Base-by-base conservation (phyloP, 2,113 vertebrate genomes). In the Struthidea cinerea region DNA sequence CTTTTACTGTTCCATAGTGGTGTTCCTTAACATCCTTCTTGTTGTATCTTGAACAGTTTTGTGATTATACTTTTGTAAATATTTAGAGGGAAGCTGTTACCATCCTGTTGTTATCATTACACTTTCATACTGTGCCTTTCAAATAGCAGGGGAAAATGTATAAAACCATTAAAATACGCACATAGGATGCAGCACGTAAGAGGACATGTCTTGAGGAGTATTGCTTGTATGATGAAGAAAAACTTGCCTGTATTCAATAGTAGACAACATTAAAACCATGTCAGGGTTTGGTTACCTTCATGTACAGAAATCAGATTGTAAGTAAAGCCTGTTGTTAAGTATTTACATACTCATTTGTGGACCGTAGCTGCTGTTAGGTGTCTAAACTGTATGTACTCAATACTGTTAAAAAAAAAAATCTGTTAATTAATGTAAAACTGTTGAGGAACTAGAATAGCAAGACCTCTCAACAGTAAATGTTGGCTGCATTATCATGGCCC, bases 181-280 rank as follows among this genome's bases (percentile, higher is more conserved):
- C 1, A 2, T 69, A 61, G 84, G 42, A 59, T 61, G 28, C n/a
- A 65, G 28, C 56, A 63, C 21, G 3, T 42, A 22, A 63, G 44
- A 37, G 52, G 8, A 27, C 1, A 6, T 44, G 18, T 37, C 55
- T 68, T 63, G 37, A 82, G 47, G 22, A 87, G 9, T 41, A 42
- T 13, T 74, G 10, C 10, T 74, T 68, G 30, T 55, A 56, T 4
- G 9, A 23, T 68, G 77, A 87, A 82, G 74, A 84, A 89, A 74
- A 75, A 84, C 13, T 61, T 84, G 5, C 24, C 10, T 95, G 19
- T 91, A 30, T 90, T 96, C 26, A 60, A 4, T n/a, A 94, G 9
- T 0, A 82, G 61, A 37, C 39, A 63, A 10, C 7, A 64, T 90
- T 75, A 18, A 87, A 94, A 61, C 35, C 0, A 16, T 85, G 83